Evolutionary conservation across 2,888 invertebrate species (phyloP), one percentile per base, ranked within the genome.

Genomic region (Ophion obscuratus): DNA sequence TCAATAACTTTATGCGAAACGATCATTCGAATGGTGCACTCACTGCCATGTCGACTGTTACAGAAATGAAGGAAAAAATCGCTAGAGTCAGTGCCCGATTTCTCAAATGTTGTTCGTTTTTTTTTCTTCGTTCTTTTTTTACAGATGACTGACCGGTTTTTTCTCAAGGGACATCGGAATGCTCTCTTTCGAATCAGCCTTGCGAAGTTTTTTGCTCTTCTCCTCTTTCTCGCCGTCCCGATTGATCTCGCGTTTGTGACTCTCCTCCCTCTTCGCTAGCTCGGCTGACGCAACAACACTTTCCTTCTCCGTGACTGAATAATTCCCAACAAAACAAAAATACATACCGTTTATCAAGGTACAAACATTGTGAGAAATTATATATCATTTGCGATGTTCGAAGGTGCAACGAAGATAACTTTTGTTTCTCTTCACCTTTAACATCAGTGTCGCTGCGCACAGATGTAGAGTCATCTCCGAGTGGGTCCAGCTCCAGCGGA

Each of bases 391-490:
- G 17, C 11, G 5, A 53, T 53, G 40, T 53, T 17, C 53, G 17
- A 53, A 53, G 17, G 14, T 14, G 14, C 2, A 53, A 14, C 47
- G 47, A 17, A 2, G 17, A 53, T 17, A 17, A 17, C 5, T 0
- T 17, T 53, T 4, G 11, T 53, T 17, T 53, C 17, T 53, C 11
- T 14, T 95, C 93, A 97, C 97, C 95, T 95, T 97, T 98, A 95
- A 95, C 95, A 94, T 97, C 97, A 95, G 96, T 96, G 94, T 97
- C 97, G 95, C 96, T 97, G 95, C 97, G 96, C 94, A 97, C 96
- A 88, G 97, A 97, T 93, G 97, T 96, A 92, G 97, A 96, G 96
- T 98, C 98, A 97, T 98, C 98, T 97, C 94, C 95, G 91, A 94
- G 94, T 94, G 94, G 94, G 92, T 97, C 98, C 96, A 97, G 96